phyloP scores from a whole-genome alignment of 2,797 vertebrate genomes.

The Notamacropus eugenii region DNA sequence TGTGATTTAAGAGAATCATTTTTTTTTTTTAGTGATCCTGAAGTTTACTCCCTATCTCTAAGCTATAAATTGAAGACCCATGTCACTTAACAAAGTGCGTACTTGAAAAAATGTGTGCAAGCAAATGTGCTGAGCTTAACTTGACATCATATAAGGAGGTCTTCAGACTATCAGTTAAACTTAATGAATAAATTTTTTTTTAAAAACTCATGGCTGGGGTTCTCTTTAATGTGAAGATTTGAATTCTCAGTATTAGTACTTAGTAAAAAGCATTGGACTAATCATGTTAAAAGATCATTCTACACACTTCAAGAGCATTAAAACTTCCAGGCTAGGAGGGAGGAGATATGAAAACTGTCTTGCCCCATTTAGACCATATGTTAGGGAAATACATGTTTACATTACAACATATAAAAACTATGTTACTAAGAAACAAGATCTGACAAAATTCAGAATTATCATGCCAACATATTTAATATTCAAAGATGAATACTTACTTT shows the following conservation, averaged over 20 bases:
- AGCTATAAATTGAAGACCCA: neutral
- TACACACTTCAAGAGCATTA: neutral
- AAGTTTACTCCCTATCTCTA: neutral
- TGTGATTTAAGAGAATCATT: neutral
- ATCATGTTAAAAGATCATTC: neutral
- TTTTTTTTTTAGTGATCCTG: neutral
- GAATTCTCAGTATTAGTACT: neutral
- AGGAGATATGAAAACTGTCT: neutral
- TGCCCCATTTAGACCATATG: conserved; percentile 34
- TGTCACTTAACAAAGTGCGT: neutral
- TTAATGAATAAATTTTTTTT: no score
- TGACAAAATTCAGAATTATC: conserved; percentile 47
- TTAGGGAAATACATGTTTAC: neutral
- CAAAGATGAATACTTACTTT: conserved; percentile 80
- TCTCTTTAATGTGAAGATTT: neutral
- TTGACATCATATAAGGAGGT: no score
- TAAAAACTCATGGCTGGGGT: no score
- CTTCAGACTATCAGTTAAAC: no score
- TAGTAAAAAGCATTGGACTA: neutral
- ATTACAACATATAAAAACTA: neutral
- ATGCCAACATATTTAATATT: conserved; percentile 18
- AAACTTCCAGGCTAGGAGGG: neutral
- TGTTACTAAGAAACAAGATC: neutral
- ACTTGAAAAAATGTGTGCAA: neutral
- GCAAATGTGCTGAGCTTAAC: no score